Conservation (phyloP, 2,113 vertebrate genomes). For the Uria lomvia region DNA sequence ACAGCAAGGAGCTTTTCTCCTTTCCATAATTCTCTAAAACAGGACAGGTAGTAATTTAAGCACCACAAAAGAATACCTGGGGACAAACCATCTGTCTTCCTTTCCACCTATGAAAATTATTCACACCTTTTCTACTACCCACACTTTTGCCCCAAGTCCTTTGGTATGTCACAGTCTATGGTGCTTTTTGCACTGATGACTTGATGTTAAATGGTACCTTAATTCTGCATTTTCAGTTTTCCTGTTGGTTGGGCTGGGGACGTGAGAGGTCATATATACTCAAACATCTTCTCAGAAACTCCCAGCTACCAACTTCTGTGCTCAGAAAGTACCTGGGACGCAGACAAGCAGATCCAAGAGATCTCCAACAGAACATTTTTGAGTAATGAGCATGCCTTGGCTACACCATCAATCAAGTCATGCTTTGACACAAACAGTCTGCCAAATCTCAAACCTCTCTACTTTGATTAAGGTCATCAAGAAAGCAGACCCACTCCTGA, state of each 20-base stretch:
- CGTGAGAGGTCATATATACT: background rate
- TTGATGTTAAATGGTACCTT: background rate
- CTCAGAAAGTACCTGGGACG: background rate
- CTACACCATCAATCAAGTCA: background rate
- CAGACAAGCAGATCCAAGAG: background rate
- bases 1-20: background rate
- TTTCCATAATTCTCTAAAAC: background rate
- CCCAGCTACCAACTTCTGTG: background rate
- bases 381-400: background rate
- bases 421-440: background rate
- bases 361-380: background rate
- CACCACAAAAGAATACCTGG: background rate
- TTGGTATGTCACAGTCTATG: background rate
- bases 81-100: background rate
- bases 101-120: background rate
- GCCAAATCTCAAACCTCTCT: background rate
- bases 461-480: conserved; percentile 6
- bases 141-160: background rate
- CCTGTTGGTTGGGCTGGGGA: background rate
- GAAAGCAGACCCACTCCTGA: background rate
- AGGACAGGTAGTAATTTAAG: background rate
- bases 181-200: background rate
- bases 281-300: background rate
- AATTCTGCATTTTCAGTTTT: background rate
- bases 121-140: background rate